Conservation (phyloP, 30 jellyfish, hydroid and myxozoan species). For the Aurelia coerulea region DNA sequence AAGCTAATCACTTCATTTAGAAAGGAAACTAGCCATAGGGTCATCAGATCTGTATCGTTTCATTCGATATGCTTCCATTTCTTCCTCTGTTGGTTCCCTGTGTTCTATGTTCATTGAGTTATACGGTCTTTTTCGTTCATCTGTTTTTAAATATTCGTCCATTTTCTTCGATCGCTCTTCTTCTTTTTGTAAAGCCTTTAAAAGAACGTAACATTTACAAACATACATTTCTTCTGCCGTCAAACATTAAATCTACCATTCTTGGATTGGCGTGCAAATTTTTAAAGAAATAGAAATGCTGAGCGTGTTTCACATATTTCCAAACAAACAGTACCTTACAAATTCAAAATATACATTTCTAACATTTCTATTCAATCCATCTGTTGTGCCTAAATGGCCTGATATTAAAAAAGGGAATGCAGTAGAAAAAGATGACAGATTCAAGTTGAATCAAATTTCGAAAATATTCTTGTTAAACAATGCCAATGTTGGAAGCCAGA, state of each 20-base stretch:
- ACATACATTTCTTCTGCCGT: not conserved
- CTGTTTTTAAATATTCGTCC: constrained; percentile 70
- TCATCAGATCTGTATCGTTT: constrained; percentile 88
- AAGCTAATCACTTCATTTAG: not conserved
- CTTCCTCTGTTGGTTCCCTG: constrained; percentile 96
- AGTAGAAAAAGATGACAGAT: too few relatives aligned
- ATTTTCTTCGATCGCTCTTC: constrained; percentile 75
- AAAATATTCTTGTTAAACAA: too few relatives aligned
- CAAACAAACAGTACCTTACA: too few relatives aligned
- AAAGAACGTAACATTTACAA: not conserved
- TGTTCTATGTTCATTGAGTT: constrained; percentile 78
- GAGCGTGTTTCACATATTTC: too few relatives aligned
- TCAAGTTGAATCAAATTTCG: too few relatives aligned
- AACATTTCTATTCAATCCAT: too few relatives aligned
- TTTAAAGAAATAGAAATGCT: too few relatives aligned
- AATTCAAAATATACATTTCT: not conserved
- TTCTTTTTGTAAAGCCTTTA: constrained; percentile 86
- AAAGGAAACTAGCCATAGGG: constrained; percentile 88
- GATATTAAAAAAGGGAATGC: too few relatives aligned
- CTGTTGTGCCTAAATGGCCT: too few relatives aligned
- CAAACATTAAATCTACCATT: too few relatives aligned
- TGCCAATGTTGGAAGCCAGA: too few relatives aligned
- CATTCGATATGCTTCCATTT: constrained; percentile 95
- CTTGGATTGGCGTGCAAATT: too few relatives aligned
- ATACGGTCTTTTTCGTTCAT: constrained; percentile 96